phyloP scores from a whole-genome alignment of 2,797 vertebrate species.

The Myotis pilosus region DNA sequence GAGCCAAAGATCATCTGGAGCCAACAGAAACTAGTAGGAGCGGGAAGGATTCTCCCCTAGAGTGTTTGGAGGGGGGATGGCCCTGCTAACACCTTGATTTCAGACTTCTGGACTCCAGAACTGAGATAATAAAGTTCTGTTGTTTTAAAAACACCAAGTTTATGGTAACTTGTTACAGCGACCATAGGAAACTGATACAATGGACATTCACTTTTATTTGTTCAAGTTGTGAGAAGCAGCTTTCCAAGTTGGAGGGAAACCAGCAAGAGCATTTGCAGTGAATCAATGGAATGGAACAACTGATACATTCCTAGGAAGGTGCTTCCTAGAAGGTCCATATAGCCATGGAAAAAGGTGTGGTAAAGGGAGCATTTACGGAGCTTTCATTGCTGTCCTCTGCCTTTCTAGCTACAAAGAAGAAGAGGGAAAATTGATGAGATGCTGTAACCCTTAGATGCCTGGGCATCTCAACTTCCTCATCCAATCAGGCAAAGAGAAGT shows the following conservation, averaged over 20 bases:
- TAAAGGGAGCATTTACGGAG: background rate
- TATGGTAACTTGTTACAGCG: background rate
- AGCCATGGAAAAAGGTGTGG: background rate
- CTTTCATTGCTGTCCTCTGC: background rate
- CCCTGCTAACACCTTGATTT: background rate
- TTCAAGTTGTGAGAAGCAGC: background rate
- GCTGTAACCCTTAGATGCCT: background rate
- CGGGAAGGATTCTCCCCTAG: background rate
- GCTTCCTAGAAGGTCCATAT: background rate
- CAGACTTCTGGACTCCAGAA: background rate
- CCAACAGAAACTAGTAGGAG: background rate
- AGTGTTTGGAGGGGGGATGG: background rate
- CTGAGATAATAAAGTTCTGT: background rate
- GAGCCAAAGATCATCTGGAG: background rate
- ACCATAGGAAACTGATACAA: background rate
- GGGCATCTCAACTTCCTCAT: background rate
- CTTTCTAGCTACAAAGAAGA: background rate
- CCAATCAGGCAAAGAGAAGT: background rate
- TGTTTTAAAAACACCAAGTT: constrained; percentile 7
- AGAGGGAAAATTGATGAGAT: background rate
- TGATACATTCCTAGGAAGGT: background rate
- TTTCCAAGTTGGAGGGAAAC: background rate
- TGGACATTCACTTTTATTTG: background rate
- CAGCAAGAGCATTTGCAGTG: background rate
- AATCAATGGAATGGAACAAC: background rate